Percentiles rank a stretch among this genome's conserved stretches.
Conservation (phyloP, 1,140 invertebrate species). For the Harlomillsia oculata region DNA sequence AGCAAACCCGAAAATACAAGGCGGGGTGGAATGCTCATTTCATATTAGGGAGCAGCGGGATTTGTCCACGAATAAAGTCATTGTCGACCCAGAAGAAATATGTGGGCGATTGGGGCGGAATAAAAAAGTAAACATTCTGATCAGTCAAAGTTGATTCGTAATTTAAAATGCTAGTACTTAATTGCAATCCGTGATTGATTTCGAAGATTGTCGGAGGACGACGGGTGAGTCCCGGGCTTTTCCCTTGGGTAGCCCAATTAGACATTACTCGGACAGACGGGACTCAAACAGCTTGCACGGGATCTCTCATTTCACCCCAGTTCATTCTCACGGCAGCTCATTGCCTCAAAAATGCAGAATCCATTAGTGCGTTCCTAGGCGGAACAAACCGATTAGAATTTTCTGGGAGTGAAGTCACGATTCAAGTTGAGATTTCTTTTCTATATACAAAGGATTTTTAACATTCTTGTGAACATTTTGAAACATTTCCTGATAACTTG, state of each 20-base stretch:
- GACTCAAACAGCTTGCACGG: constrained; percentile 31
- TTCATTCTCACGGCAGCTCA: constrained; percentile 32
- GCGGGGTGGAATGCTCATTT: constrained; percentile 17
- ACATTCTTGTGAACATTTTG: background rate
- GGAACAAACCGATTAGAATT: constrained; percentile 29
- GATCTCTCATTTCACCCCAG: constrained; percentile 19
- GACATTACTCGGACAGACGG: constrained; percentile 32
- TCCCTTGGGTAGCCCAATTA: constrained; percentile 31
- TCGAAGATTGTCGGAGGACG: constrained; percentile 26
- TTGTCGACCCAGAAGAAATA: background rate
- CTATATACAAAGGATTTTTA: background rate
- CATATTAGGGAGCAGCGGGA: constrained; percentile 16
- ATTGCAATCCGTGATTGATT: background rate
- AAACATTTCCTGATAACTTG: background rate
- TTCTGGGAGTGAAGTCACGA: constrained; percentile 21
- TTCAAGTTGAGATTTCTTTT: constrained; percentile 21
- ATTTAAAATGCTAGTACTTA: background rate
- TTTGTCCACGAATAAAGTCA: background rate
- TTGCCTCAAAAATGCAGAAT: constrained; percentile 31
- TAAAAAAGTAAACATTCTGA: constrained; percentile 20
- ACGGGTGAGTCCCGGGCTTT: constrained; percentile 20
- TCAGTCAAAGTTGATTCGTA: background rate
- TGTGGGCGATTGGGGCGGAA: constrained; percentile 24
- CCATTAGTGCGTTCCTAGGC: constrained; percentile 33
- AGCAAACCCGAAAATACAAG: constrained; percentile 1